Evolutionary conservation across 2,113 vertebrate genomes (phyloP).

Genomic region (Corythaeola cristata): DNA sequence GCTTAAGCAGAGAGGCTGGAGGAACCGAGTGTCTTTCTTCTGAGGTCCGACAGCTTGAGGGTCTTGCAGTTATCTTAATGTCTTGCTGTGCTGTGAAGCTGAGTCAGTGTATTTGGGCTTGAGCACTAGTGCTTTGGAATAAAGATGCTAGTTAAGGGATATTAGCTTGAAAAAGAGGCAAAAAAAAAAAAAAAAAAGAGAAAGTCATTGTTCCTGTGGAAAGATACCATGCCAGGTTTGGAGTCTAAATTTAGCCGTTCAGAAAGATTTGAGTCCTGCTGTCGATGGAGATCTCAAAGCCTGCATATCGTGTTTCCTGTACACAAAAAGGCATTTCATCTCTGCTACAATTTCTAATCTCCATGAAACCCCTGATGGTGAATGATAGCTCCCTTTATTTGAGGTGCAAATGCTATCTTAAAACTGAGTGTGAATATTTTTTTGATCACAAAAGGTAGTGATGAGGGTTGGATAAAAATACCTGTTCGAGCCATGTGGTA

Average conservation of each 20-base stretch:
- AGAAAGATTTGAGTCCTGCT: neutral
- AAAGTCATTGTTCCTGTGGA: neutral
- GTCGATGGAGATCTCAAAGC: neutral
- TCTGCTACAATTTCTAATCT: neutral
- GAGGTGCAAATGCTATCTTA: neutral
- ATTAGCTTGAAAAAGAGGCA: neutral
- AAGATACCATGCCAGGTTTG: neutral
- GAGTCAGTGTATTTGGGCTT: neutral
- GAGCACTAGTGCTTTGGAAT: neutral
- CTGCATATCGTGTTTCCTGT: neutral
- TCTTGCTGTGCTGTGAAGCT: neutral
- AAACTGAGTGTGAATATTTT: neutral
- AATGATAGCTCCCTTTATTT: neutral
- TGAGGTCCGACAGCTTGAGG: neutral
- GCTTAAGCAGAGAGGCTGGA: neutral
- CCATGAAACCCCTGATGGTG: neutral
- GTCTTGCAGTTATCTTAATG: neutral
- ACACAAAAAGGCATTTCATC: neutral
- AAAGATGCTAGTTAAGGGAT: neutral
- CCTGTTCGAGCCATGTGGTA: neutral
- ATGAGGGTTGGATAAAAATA: neutral
- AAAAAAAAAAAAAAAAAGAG: neutral
- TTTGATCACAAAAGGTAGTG: neutral
- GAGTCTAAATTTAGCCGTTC: slow-evolving; percentile 11
- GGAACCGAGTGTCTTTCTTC: slow-evolving; percentile 12